Base-by-base conservation (phyloP, 2,888 invertebrate species). In the Frankliniella intonsa region DNA sequence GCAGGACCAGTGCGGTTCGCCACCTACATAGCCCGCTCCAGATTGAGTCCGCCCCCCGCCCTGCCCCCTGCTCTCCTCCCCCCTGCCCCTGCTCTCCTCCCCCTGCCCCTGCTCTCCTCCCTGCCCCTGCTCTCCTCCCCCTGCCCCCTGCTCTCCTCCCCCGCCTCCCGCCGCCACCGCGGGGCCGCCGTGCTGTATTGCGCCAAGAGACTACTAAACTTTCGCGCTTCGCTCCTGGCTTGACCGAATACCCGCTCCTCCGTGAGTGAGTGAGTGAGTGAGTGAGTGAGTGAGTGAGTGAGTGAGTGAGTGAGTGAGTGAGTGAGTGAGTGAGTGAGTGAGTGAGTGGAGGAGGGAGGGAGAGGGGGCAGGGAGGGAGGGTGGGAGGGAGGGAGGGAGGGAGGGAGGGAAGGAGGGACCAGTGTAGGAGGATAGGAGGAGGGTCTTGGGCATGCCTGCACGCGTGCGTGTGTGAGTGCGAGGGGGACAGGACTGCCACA, bases 121-220 rank as follows among this genome's bases (percentile, higher is more conserved):
- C 50, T 83, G 79, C 80, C 85, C 85, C 83, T 83, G 86, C 87
- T n/a, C 85, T 86, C 85, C 86, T 84, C 84, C 80, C 83, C 84
- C 84, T 85, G 86, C 85, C 84, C 84, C 83, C n/a, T 84, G 85
- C 83, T 86, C 38, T 38, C 38, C 86, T 85, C 84, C n/a, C 50
- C 83, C 83, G 86, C 38, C 5, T 5, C 38, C 38, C 38, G 38
- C 38, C 38, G 38, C 38, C 38, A 38, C 3, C 38, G 5, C 38
- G 38, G 5, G 38, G 38, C 38, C 38, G 38, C 38, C 38, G 38
- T 3, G 38, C 38, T 38, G 5, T 38, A 5, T 38, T 38, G 38
- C 38, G 38, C 38, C 38, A 38, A 38, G 38, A 38, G 38, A 5
- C 38, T 38, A 38, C n/a, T 69, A 80, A 81, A 55, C 55, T 55